Percentiles rank a stretch among this genome's conserved stretches.
phyloP scores from a whole-genome alignment of 2,888 invertebrate species.

The Meiosimyza decipiens region DNA sequence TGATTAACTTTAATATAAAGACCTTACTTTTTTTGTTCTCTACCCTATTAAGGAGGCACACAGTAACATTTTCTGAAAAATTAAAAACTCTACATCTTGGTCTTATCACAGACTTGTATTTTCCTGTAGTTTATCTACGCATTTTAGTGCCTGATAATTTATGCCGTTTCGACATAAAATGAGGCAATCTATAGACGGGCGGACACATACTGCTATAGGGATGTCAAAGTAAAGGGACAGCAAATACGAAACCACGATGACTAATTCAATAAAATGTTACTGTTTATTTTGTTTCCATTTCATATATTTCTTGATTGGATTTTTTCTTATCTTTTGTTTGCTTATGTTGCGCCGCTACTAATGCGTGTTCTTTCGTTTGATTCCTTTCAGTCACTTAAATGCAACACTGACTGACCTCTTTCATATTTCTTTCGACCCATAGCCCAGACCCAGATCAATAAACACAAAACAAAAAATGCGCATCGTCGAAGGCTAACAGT shows the following conservation, averaged over 20 bases:
- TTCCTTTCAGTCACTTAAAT: too few species aligned
- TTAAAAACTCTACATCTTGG: not conserved
- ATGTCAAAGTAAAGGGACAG: not conserved
- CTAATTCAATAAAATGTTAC: conserved; percentile 5
- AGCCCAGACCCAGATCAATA: conserved; percentile 36
- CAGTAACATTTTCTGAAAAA: too few species aligned
- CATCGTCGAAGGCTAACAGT: not conserved
- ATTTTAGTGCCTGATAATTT: not conserved
- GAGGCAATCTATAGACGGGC: not conserved
- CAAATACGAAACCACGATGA: not conserved
- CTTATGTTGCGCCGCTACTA: not conserved
- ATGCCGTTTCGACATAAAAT: conserved; percentile 3
- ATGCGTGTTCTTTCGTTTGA: too few species aligned
- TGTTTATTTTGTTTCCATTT: not conserved
- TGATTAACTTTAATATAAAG: too few species aligned
- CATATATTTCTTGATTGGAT: not conserved
- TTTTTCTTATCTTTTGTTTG: conserved; percentile 2
- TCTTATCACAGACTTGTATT: conserved; percentile 21
- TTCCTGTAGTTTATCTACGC: conserved; percentile 17
- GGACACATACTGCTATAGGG: not conserved
- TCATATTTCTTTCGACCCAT: conserved; percentile 54
- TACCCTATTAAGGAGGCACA: too few species aligned
- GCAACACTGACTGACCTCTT: conserved; percentile 55
- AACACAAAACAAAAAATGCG: not conserved
- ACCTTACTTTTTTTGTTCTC: too few species aligned